Percentiles rank a stretch among this genome's conserved stretches.
phyloP scores from a whole-genome alignment of 2,888 invertebrate genomes.

The Odontomyia ornata region DNA sequence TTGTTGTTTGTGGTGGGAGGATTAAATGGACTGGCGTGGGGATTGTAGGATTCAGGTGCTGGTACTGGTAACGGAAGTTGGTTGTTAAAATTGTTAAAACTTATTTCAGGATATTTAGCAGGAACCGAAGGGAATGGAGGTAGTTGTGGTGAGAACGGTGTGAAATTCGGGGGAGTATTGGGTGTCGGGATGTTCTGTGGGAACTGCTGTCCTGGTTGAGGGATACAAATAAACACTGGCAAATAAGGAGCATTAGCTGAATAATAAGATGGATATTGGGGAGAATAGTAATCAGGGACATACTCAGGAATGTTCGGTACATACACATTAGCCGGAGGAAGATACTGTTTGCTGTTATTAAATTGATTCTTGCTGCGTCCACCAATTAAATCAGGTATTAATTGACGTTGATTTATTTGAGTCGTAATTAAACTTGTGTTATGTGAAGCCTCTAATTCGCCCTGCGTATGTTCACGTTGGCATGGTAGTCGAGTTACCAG shows the following conservation, averaged over 20 bases:
- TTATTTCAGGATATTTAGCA: not conserved
- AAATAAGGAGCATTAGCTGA: not conserved
- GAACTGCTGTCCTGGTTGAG: not conserved
- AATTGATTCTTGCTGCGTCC: not conserved
- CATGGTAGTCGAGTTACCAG: slow-evolving; percentile 66
- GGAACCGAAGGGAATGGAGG: not conserved
- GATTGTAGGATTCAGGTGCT: not conserved
- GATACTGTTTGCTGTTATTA: slow-evolving; percentile 14
- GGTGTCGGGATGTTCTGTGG: slow-evolving; percentile 1
- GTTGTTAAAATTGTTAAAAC: not conserved
- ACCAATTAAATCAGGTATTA: not conserved
- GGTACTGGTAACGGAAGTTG: not conserved
- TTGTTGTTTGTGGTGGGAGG: not conserved
- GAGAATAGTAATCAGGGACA: not conserved
- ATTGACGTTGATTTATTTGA: not conserved
- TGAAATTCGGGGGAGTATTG: not conserved
- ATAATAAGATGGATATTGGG: not conserved
- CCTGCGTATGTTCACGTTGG: slow-evolving; percentile 43
- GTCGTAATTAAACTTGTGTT: not conserved
- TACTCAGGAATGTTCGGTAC: not conserved
- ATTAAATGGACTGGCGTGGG: not conserved
- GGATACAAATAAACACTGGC: slow-evolving; percentile 13
- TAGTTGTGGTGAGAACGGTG: not conserved
- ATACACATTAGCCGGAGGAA: slow-evolving; percentile 2
- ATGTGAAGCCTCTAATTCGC: too few relatives aligned